phyloP scores from a whole-genome alignment of 2,888 invertebrate species.

The Harpagoxenus sublaevis region DNA sequence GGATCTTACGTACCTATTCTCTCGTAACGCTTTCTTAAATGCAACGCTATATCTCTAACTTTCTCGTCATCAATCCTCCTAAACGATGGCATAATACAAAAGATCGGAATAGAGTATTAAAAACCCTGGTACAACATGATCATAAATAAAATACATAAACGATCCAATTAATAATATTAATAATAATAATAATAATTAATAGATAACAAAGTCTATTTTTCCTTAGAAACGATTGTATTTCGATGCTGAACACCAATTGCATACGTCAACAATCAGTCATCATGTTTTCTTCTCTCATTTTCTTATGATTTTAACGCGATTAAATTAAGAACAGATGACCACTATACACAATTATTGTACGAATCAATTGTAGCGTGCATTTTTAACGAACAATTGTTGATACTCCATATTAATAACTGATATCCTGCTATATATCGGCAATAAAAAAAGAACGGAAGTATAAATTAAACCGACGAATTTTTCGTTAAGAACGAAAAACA shows the following conservation, averaged over 20 bases:
- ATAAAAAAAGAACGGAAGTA: constrained; percentile 12
- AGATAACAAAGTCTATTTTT: constrained; percentile 46
- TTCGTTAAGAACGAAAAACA: constrained; percentile 25
- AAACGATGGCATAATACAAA: constrained; percentile 46
- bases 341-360: constrained; percentile 18
- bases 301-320: constrained; percentile 26
- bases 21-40: constrained; percentile 23
- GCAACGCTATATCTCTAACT: constrained; percentile 22
- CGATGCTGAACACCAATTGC: constrained; percentile 38
- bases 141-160: constrained; percentile 54
- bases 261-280: constrained; percentile 46
- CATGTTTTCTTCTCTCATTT: background rate
- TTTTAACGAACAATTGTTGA: constrained; percentile 2
- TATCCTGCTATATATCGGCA: background rate
- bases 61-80: constrained; percentile 10
- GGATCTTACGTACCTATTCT: constrained; percentile 39
- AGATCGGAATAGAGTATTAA: constrained; percentile 48
- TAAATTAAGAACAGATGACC: constrained; percentile 27
- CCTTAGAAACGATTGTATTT: constrained; percentile 55
- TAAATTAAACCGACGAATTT: constrained; percentile 9
- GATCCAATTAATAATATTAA: constrained; percentile 54
- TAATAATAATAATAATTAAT: constrained; percentile 58
- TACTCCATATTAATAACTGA: background rate
- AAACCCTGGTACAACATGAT: constrained; percentile 48
- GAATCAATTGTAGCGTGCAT: constrained; percentile 10